Percentiles rank a stretch among this genome's conserved stretches.
phyloP scores from a whole-genome alignment of 2,888 invertebrate species.

The Rotaria sp. region DNA sequence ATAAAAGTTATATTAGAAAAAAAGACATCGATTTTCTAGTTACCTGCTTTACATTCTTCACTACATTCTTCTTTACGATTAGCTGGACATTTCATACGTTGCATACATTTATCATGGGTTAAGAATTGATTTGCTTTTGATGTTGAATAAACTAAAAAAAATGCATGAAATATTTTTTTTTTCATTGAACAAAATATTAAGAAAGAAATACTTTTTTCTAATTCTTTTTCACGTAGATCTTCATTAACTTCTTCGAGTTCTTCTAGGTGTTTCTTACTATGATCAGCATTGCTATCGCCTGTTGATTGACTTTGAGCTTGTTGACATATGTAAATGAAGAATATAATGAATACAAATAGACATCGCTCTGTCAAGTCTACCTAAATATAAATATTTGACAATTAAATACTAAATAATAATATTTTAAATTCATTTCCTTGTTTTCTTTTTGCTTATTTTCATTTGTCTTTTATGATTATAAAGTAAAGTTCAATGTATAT shows the following conservation, averaged over 20 bases:
- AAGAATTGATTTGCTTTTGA: slow-evolving; percentile 8
- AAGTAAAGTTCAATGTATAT: neutral
- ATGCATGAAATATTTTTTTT: neutral
- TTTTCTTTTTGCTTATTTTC: neutral
- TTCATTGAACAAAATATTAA: neutral
- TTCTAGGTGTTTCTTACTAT: neutral
- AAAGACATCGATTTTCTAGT: neutral
- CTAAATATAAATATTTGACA: neutral
- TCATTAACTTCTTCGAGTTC: neutral
- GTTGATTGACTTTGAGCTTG: neutral
- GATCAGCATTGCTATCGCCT: neutral
- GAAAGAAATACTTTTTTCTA: neutral
- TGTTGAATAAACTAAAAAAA: neutral
- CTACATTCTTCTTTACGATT: slow-evolving; percentile 28
- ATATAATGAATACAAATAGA: neutral
- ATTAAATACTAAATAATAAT: neutral
- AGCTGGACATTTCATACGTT: slow-evolving; percentile 26
- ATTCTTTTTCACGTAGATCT: neutral
- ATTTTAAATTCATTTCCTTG: no score
- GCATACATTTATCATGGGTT: slow-evolving; percentile 24
- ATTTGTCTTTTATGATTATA: neutral
- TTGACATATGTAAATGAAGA: neutral
- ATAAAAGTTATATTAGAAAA: neutral
- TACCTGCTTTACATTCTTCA: slow-evolving; percentile 27
- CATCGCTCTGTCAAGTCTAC: neutral